Base-by-base conservation (phyloP, 2,113 vertebrate species). In the Lophura nycthemera region DNA sequence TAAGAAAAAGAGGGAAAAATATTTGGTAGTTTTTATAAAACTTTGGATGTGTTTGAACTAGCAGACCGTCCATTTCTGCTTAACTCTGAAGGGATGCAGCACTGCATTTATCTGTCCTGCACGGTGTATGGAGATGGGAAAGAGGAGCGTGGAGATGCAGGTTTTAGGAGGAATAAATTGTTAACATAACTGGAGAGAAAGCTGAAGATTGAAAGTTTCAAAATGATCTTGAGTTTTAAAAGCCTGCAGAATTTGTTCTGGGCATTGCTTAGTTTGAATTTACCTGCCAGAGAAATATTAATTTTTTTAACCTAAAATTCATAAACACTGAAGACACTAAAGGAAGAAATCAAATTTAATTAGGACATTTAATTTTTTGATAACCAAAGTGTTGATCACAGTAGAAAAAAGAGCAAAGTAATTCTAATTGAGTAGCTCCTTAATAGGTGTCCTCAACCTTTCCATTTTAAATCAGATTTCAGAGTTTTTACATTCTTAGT, bases 291-390 rank as follows among this genome's bases (percentile, higher is more conserved):
- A 57, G 5, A 80, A 69, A 7, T 47, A 27, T 60, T 70, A 21
- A 2, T 34, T 57, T 52, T 59, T 90, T 84, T 74, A 83, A 89
- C 45, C 21, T 82, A 71, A 81, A 81, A 60, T 90, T n/a, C 2
- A 77, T 81, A 84, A 92, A 90, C 57, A 30, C 16, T 50, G 57
- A 90, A 84, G 73, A 56, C 17, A 57, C 9, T 74, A 30, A 90
- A 82, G 57, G 57, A 84, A 71, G 19, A 92, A 82, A 92, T 90
- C 77, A 72, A 93, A 27, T 65, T 89, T 84, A 90, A 86, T 93
- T 83, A 92, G 94, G 83, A 54, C 19, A 71, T 70, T 67, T 78
- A 63, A 63, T 15, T 52, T 25, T 88, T 86, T 84, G 34, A 84
- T 84, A 89, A 67, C 12, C 50, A 47, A 88, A 75, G 25, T 87